These are phyloP conservation scores for Drosophila picticornis DNA, from an alignment of 2,888 invertebrate genomes.

Conservation along the genomic window DNA sequence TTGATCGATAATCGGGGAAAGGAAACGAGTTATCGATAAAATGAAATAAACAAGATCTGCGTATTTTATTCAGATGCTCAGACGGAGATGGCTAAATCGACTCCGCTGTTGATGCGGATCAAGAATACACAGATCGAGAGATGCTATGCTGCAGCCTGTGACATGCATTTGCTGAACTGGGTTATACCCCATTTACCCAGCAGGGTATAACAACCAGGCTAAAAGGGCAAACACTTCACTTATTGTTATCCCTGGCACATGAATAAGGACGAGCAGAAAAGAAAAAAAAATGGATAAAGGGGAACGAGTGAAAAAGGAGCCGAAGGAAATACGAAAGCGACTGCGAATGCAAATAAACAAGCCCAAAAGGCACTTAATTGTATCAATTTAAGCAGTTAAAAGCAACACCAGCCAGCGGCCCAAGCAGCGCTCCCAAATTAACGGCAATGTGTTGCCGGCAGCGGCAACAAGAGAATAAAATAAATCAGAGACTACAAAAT, in stretches of 20 bases:
- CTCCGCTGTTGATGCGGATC: neutral
- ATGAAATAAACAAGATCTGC: neutral
- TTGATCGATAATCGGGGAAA: neutral
- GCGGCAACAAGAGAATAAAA: neutral
- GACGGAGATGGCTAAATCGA: neutral
- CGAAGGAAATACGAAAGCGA: constrained; percentile 13
- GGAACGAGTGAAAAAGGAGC: neutral
- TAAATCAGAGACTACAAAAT: neutral
- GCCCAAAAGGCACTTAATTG: constrained; percentile 75
- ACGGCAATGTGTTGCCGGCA: constrained; percentile 25
- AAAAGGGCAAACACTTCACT: constrained; percentile 60
- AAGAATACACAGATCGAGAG: neutral
- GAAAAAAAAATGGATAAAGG: constrained; percentile 1
- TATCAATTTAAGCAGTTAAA: constrained; percentile 72
- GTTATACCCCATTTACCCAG: neutral
- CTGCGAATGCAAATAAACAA: constrained; percentile 62
- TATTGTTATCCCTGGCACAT: constrained; percentile 56
- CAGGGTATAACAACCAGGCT: constrained; percentile 9
- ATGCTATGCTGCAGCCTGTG: neutral
- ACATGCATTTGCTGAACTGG: neutral
- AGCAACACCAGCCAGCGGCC: constrained; percentile 29
- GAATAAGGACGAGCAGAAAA: neutral
- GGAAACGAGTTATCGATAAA: neutral
- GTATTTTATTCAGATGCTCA: neutral
- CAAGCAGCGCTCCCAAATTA: constrained; percentile 29